These are phyloP conservation scores for Cyanoderma ruficeps DNA, from an alignment of 2,113 vertebrate genomes.

Conservation along the genomic window DNA sequence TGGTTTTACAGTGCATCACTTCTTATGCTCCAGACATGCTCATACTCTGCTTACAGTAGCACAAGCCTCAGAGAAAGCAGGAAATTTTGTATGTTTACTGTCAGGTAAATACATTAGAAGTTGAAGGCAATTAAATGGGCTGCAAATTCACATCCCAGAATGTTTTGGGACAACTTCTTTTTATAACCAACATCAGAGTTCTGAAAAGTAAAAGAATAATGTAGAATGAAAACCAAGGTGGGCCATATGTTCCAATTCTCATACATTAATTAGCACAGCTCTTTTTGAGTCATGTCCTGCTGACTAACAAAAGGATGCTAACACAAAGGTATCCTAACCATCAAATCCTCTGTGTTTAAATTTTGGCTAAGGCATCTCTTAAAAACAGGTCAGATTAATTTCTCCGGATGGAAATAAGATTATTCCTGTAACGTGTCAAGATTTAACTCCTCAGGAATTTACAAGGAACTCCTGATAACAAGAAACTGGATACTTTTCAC, in stretches of 20 bases:
- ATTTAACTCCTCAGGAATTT: background rate
- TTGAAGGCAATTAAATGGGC: background rate
- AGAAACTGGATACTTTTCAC: background rate
- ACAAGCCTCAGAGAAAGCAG: background rate
- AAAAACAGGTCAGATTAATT: background rate
- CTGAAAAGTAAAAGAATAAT: background rate
- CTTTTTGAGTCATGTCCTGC: accelerated
- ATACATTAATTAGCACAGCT: background rate
- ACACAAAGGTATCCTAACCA: background rate
- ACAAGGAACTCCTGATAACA: background rate
- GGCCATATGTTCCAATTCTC: background rate
- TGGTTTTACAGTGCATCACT: background rate
- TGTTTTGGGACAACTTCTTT: background rate
- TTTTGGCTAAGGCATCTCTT: background rate
- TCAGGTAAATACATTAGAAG: background rate
- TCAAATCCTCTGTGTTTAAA: background rate
- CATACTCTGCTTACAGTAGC: background rate
- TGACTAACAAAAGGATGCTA: background rate
- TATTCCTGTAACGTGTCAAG: background rate
- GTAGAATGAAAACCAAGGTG: background rate
- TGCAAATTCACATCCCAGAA: background rate
- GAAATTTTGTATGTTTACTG: background rate
- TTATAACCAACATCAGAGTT: background rate
- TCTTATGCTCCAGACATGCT: background rate
- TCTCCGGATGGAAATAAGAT: background rate